Evolutionary conservation across 2,113 vertebrate genomes (phyloP), one percentile per base, ranked within the genome.

Genomic region (Enhydra lutris): DNA sequence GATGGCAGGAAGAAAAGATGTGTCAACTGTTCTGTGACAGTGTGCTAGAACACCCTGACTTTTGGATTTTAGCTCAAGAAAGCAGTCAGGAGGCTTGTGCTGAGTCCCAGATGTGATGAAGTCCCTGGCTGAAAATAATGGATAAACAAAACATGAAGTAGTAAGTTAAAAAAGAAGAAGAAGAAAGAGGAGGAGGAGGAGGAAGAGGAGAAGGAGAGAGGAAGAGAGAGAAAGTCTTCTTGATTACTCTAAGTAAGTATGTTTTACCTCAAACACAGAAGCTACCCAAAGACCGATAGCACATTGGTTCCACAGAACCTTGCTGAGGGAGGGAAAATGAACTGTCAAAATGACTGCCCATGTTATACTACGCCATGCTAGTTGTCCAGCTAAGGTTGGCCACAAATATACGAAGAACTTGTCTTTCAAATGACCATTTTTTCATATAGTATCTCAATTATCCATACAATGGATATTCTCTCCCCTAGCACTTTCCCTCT

Each of bases 71-170:
- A 91, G 17, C 18, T 85, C 83, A 94, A 73, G 63, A 90, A n/a
- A 73, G 10, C 34, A 57, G 36, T 80, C 63, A 61, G 52, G 86
- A 92, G 76, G 84, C 42, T 90, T 50, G 52, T 92, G 73, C 81
- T 88, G 59, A 71, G 23, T 96, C 10, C 94, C 90, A 96, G 90
- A 97, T 92, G 61, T 81, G 80, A 87, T 85, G 65, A 84, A 86
- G 34, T 63, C 24, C 36, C 26, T 84, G 57, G 42, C 18, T 59
- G 74, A 93, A 94, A 97, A 89, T 21, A 95, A 45, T n/a, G 18
- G 50, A 21, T 24, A 65, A 96, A 82, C 26, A 89, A 90, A 97
- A 92, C 74, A 47, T 24, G 45, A 93, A 63, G 31, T 47, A 65
- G 29, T 65, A 65, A 31, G 13, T 65, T 7, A 31, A 65, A 3